Conservation (phyloP, 2,888 invertebrate species). For the Ectropis crepuscularia region DNA sequence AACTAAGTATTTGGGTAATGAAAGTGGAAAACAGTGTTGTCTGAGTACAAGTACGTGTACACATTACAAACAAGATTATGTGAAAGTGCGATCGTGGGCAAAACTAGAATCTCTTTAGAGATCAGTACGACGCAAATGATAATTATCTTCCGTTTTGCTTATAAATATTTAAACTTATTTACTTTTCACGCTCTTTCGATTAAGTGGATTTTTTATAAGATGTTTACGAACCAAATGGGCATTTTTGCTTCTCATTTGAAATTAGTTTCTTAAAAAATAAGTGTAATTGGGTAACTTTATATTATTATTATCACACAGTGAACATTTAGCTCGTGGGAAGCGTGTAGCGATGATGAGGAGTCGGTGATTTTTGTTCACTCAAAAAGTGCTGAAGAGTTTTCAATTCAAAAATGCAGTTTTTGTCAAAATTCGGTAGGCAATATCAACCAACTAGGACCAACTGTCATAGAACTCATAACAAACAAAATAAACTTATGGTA, state of each 20-base stretch:
- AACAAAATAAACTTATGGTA: too few relatives aligned
- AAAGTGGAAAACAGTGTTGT: constrained; percentile 36
- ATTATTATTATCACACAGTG: background rate
- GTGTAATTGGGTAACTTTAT: background rate
- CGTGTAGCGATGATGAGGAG: too few relatives aligned
- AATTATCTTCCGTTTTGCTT: constrained; percentile 16
- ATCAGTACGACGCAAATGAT: constrained; percentile 23
- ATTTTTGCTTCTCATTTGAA: too few relatives aligned
- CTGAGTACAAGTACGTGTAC: constrained; percentile 25
- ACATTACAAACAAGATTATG: constrained; percentile 37
- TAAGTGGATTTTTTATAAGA: constrained; percentile 1
- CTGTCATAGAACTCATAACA: too few relatives aligned
- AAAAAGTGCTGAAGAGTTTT: too few relatives aligned
- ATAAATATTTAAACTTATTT: constrained; percentile 17
- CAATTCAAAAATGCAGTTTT: too few relatives aligned
- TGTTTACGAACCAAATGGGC: too few relatives aligned
- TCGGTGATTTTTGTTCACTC: too few relatives aligned
- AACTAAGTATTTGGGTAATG: constrained; percentile 25
- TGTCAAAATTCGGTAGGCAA: too few relatives aligned
- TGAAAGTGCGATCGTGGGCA: constrained; percentile 38
- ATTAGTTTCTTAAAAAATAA: background rate
- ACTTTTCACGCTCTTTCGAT: constrained; percentile 28
- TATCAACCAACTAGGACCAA: too few relatives aligned
- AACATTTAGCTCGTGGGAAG: background rate
- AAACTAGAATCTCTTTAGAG: constrained; percentile 30